These are phyloP conservation scores for Periparus ater DNA, from an alignment of 2,797 vertebrate species.

Conservation along the genomic window DNA sequence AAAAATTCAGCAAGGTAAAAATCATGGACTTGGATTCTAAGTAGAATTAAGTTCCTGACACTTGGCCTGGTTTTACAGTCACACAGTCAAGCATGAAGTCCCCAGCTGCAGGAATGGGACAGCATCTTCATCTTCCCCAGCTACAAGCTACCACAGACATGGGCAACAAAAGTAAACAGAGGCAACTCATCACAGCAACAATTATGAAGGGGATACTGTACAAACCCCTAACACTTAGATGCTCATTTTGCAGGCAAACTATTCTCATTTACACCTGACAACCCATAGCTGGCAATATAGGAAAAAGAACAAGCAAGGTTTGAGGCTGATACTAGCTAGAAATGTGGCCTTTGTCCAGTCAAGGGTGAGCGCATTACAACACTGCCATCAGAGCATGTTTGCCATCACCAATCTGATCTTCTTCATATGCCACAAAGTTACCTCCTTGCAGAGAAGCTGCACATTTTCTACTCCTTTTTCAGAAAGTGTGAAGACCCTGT, in stretches of 20 bases:
- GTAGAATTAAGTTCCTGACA: background rate
- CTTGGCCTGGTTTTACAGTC: background rate
- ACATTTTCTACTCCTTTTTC: background rate
- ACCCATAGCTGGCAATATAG: fast-evolving
- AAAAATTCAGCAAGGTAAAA: background rate
- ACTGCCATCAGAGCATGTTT: background rate
- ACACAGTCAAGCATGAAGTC: background rate
- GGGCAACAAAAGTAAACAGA: background rate
- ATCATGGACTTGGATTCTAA: background rate
- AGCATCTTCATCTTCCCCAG: background rate
- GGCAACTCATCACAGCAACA: background rate
- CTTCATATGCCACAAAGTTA: background rate
- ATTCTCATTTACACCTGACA: background rate
- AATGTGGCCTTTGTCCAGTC: background rate
- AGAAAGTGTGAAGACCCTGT: background rate
- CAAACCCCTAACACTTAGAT: background rate
- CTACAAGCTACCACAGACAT: background rate
- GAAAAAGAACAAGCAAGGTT: background rate
- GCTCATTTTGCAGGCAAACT: background rate
- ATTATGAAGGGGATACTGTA: background rate
- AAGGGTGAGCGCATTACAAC: background rate
- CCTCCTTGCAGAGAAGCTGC: background rate
- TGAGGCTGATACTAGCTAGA: background rate
- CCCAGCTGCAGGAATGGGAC: background rate
- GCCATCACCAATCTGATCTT: background rate